Evolutionary conservation across 1,140 invertebrate species (phyloP), one percentile per base, ranked within the genome.

Genomic region (Helicoverpa armigera): DNA sequence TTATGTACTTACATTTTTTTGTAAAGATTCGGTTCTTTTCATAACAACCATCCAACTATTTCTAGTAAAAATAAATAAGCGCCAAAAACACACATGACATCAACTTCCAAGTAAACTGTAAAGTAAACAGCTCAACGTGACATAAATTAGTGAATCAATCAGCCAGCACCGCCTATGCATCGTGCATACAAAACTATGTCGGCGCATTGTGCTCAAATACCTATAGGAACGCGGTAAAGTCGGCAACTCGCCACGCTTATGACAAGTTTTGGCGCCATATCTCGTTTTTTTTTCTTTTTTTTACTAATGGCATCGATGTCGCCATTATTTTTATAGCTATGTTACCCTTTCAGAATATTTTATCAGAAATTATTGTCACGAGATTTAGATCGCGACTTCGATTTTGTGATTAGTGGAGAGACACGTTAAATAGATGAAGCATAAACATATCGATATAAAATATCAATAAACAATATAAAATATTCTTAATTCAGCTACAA

Each of bases 171-270:
- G 23, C 14, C n/a, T 77, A 65, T 75, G 74, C 69, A 54, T 74
- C n/a, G 11, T 50, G 53, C 43, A 79, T 50, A 63, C 75, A 69
- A 82, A 85, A 83, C 50, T 81, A 63, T 56, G 35, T 43, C 35
- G 35, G 35, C 35, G 81, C 70, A 75, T 75, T 75, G 43, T 63
- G 58, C 14, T 61, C 56, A 63, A 75, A 50, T 75, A n/a, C n/a
- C n/a, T n/a, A 58, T 75, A 43, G 23, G 53, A 43, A 73, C 70
- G 35, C 63, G 63, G 63, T 35, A 14, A n/a, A 43, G 67, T 2
- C 9, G 29, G 23, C 5, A n/a, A 43, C 48, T 2, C 9, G 29
- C 23, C 5, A 35, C 54, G 11, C 18, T 31, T 16, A n/a, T 48
- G 56, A 14, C 56, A 23, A 4, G 18, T 75, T 75, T 74, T 74